Evolutionary conservation across 37 sponge, comb jelly and placozoan species (phyloP).

Genomic region (Eunapius fragilis): DNA sequence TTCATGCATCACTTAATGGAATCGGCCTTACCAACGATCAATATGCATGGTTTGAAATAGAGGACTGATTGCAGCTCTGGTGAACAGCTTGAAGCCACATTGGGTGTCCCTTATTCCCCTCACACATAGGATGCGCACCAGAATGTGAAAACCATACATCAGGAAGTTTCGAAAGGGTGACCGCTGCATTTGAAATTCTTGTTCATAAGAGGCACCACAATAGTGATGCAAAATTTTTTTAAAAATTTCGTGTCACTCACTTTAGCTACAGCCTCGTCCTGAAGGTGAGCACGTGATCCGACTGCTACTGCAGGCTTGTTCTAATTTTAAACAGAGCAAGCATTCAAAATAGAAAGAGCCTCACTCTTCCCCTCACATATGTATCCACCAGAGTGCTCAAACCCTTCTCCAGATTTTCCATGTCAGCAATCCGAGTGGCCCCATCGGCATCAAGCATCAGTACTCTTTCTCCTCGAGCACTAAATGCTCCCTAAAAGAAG

Average conservation of each 20-base stretch:
- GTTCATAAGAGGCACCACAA: too few species aligned
- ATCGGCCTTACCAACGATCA: constrained; percentile 88
- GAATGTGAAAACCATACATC: constrained; percentile 94
- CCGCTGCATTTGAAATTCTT: constrained; percentile 38
- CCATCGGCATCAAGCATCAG: constrained; percentile 98
- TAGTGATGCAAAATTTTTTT: too few species aligned
- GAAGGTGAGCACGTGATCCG: constrained; percentile 98
- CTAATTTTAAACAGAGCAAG: constrained; percentile 9
- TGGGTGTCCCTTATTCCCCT: constrained; percentile 95
- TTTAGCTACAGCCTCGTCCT: constrained; percentile 92
- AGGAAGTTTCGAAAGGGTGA: constrained; percentile 91
- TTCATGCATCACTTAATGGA: not conserved
- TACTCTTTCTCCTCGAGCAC: constrained; percentile 82
- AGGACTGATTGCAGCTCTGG: constrained; percentile 72
- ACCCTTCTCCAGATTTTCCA: constrained; percentile 76
- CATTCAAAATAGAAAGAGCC: not conserved
- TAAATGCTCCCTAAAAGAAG: constrained; percentile 84
- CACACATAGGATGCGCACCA: constrained; percentile 89
- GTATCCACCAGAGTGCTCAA: constrained; percentile 48
- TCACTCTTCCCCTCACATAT: constrained; percentile 33
- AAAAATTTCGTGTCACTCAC: too few species aligned
- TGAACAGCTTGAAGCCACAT: constrained; percentile 99
- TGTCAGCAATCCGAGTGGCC: constrained; percentile 87
- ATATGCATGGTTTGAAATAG: constrained; percentile 86
- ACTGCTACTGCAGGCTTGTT: constrained; percentile 63